Evolutionary conservation across 1,140 invertebrate species (phyloP), one percentile per base, ranked within the genome.

Genomic region (Papilio xuthus): DNA sequence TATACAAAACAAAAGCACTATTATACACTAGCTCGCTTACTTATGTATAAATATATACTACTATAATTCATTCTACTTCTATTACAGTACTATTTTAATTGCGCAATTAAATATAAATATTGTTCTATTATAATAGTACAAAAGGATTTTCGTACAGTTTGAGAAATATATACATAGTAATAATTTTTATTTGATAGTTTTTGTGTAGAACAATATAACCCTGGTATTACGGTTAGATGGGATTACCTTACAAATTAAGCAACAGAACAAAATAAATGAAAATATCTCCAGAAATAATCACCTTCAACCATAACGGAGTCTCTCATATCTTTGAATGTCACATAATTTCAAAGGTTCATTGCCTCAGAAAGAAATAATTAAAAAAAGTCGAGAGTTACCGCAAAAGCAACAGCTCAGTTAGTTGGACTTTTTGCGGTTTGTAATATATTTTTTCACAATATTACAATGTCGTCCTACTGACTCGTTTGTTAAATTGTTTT

Each of bases 401-500:
- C 56, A 76, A 47, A n/a, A 63, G 37, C 37, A 28, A 42, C 56
- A 42, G 20, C 37, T 53, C 26, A 63, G 74, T 63, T 76, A 42
- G 23, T 15, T 75, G 42, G 41, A 73, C 37, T 76, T 76, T 76
- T 76, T 76, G 74, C 32, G 53, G 50, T 76, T 60, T 63, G 23
- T 18, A 74, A 74, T 63, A 50, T 9, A 28, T 60, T 76, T 75
- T 60, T 67, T 28, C 60, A 67, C 75, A 80, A 67, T 78, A 78
- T 63, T 80, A 76, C 77, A 77, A 32, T 71, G 67, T 26, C 50
- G 23, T 50, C 23, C 32, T 32, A 47, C 32, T 15, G 42, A 26
- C 56, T 63, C 42, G 70, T 80, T 77, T 73, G 75, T 80, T 81
- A 78, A 88, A 89, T 88, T 87, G 84, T 87, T 89, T 87, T 89